Conservation (phyloP, 2,797 vertebrate species). For the Anolis apletophallus region DNA sequence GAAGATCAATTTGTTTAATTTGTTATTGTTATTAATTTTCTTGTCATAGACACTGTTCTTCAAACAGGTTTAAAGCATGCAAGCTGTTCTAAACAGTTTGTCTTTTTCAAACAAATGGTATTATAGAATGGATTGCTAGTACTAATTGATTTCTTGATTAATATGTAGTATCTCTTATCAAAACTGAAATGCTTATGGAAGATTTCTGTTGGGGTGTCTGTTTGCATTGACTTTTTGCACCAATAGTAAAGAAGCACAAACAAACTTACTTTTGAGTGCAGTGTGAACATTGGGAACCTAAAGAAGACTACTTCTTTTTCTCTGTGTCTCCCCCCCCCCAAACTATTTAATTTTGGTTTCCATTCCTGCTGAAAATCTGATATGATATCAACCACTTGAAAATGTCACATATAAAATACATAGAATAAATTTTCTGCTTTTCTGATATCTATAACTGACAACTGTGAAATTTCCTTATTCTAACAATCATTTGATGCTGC, state of each 20-base stretch:
- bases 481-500: not conserved
- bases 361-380: too few species aligned
- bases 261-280: too few species aligned
- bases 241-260: not conserved
- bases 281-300: too few species aligned
- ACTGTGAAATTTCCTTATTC: not conserved
- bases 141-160: constrained; percentile 11
- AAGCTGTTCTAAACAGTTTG: not conserved
- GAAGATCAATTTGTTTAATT: not conserved
- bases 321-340: too few species aligned
- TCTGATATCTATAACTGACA: not conserved
- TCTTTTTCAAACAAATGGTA: not conserved
- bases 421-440: not conserved
- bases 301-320: too few species aligned
- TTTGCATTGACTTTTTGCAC: not conserved
- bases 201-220: not conserved
- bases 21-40: constrained; percentile 3
- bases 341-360: too few species aligned
- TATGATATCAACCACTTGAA: not conserved
- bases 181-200: not conserved
- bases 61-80: not conserved
- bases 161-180: not conserved
- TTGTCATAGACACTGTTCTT: not conserved
- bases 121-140: not conserved
- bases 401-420: not conserved